Evolutionary conservation across 2,113 vertebrate genomes (phyloP).

Genomic region (Cyrtonyx montezumae): DNA sequence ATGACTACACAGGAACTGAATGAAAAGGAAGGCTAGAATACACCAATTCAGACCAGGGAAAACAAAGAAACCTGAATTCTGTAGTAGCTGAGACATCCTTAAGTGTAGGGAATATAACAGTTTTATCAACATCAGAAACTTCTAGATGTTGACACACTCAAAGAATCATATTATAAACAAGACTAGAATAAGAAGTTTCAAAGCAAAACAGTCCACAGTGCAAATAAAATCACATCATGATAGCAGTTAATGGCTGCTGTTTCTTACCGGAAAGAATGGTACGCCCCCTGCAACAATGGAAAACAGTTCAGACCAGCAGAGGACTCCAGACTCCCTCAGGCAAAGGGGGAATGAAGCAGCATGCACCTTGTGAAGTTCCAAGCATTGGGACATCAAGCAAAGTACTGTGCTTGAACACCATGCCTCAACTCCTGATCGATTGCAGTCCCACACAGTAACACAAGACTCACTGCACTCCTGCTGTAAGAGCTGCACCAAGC

Average conservation of each 20-base stretch:
- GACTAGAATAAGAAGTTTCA: not conserved
- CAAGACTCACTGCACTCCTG: not conserved
- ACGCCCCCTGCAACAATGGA: not conserved
- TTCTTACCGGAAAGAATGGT: slow-evolving; percentile 8
- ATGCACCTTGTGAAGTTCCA: not conserved
- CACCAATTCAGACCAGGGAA: slow-evolving; percentile 21
- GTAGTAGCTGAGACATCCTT: not conserved
- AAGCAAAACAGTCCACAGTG: not conserved
- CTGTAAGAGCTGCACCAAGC: not conserved
- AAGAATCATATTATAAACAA: not conserved
- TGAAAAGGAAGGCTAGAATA: slow-evolving; percentile 47
- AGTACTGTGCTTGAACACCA: not conserved
- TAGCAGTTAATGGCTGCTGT: not conserved
- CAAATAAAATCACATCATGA: not conserved
- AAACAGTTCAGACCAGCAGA: slow-evolving; percentile 18
- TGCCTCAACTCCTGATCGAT: not conserved
- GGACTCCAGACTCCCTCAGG: not conserved
- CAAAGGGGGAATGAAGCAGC: slow-evolving; percentile 14
- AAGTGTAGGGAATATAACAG: not conserved
- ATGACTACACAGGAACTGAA: slow-evolving; percentile 70
- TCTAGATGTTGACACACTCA: not conserved
- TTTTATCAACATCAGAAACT: slow-evolving; percentile 8
- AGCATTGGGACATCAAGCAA: not conserved
- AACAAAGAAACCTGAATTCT: slow-evolving; percentile 28
- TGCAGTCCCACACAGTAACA: not conserved